Base-by-base conservation (phyloP, 2,113 vertebrate genomes). In the Deroptyus accipitrinus region DNA sequence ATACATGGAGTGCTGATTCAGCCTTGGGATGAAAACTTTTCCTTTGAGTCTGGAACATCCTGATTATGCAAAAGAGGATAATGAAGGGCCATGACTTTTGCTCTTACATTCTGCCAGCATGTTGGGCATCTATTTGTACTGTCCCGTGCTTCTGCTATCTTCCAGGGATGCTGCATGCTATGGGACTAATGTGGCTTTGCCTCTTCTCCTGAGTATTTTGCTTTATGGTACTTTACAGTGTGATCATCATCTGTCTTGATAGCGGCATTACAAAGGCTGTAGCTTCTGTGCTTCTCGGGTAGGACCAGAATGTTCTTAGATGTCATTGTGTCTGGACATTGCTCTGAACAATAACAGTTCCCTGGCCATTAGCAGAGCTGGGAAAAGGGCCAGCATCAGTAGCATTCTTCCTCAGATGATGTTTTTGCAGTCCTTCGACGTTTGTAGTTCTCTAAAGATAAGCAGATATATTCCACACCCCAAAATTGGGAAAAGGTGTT, bases 1-100 rank as follows among this genome's bases (percentile, higher is more conserved):
- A 6, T 1, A 25, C 35, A 1, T 0, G 3, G 42, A 86, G 33
- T 0, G 0, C 69, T 30, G 18, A 0, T 52, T 59, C 24, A n/a
- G 85, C 72, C 61, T 77, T 3, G 14, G 18, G 52, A 46, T 59
- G 69, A 74, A 22, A 88, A 69, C 70, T 87, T 92, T 16, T 59
- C 15, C 62, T n/a, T 22, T 63, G 88, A 57, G 57, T 54, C 57
- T 51, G 67, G n/a, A 86, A 76, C 74, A 62, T 76, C 74, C 74
- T 82, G 57, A 27, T 94, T 66, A 91, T 74, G 83, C 66, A 54
- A 41, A 92, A 82, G 48, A 70, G 52, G 69, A n/a, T 92, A 68
- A 76, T 1, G 57, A 81, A 59, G 62, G 69, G 41, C 63, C 14
- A 0, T 22, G 59, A 37, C 66, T 81, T 91, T 8, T 66, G 20